A percentile compares a stretch with the other conserved stretches of the same genome.
These are phyloP conservation scores for Ciconia stormi DNA, from an alignment of 2,113 vertebrate species.

Conservation along the genomic window DNA sequence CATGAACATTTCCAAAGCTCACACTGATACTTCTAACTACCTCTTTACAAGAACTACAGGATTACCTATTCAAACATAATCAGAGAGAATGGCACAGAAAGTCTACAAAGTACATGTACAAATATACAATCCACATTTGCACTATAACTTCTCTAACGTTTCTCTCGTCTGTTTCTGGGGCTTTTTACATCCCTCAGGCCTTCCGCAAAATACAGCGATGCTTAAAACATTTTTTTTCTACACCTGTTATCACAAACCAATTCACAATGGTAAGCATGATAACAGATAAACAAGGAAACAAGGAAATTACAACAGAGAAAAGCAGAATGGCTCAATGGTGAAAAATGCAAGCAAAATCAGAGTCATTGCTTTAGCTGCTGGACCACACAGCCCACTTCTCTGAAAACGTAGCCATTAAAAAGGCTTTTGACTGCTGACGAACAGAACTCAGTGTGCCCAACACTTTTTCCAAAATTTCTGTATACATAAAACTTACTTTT, in stretches of 20 bases:
- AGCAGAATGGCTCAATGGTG: not conserved
- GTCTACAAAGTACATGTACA: not conserved
- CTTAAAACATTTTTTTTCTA: not conserved
- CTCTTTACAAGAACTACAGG: constrained; percentile 36
- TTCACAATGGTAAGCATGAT: not conserved
- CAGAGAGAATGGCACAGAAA: not conserved
- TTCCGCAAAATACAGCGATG: not conserved
- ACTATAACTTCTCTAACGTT: not conserved
- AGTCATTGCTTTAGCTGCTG: not conserved
- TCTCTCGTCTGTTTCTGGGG: not conserved
- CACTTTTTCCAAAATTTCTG: not conserved
- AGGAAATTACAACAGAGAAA: not conserved
- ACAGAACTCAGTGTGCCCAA: not conserved
- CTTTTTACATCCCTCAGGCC: not conserved
- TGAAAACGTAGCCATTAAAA: not conserved
- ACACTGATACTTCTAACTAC: not conserved
- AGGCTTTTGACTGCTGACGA: not conserved
- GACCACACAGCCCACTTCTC: not conserved
- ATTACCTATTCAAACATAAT: constrained; percentile 48
- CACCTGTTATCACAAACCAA: not conserved
- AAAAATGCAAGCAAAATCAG: not conserved
- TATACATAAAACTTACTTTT: not conserved
- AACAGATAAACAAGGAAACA: not conserved
- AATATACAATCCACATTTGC: not conserved
- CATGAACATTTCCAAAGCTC: constrained; percentile 29